Evolutionary conservation across 2,797 vertebrate species (phyloP).

Genomic region (Phoebastria nigripes): DNA sequence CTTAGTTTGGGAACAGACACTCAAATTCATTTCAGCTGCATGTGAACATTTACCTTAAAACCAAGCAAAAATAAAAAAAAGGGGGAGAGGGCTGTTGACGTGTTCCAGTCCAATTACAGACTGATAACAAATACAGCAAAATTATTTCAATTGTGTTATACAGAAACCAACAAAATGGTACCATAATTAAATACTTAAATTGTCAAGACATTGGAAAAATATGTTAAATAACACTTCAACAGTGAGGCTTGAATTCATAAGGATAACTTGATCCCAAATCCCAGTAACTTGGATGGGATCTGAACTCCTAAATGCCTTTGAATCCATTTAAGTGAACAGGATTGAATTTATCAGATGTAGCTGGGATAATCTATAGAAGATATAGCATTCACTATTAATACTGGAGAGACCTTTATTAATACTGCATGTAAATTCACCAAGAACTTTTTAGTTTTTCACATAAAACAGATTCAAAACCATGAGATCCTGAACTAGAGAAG

Average conservation of each 20-base stretch:
- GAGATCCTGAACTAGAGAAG: background rate
- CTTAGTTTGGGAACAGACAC: background rate
- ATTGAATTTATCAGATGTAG: background rate
- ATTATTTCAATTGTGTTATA: background rate
- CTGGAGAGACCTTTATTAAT: background rate
- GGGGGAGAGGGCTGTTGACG: background rate
- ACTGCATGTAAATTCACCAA: background rate
- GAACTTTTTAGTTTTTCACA: background rate
- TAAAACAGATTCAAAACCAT: background rate
- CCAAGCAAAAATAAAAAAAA: background rate
- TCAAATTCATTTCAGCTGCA: background rate
- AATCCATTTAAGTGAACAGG: background rate
- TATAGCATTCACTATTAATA: background rate
- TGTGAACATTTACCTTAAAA: background rate
- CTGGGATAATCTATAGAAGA: background rate
- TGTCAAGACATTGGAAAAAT: background rate
- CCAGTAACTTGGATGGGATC: background rate
- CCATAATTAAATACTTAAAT: background rate
- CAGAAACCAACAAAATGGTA: background rate
- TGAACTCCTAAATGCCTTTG: background rate
- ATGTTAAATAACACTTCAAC: background rate
- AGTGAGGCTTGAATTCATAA: background rate
- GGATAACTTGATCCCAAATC: background rate
- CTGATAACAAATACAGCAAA: background rate
- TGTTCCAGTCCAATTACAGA: background rate